Percentiles rank a stretch among this genome's conserved stretches.
Conservation (phyloP, 1,140 invertebrate genomes). For the Drosophila kikkawai region DNA sequence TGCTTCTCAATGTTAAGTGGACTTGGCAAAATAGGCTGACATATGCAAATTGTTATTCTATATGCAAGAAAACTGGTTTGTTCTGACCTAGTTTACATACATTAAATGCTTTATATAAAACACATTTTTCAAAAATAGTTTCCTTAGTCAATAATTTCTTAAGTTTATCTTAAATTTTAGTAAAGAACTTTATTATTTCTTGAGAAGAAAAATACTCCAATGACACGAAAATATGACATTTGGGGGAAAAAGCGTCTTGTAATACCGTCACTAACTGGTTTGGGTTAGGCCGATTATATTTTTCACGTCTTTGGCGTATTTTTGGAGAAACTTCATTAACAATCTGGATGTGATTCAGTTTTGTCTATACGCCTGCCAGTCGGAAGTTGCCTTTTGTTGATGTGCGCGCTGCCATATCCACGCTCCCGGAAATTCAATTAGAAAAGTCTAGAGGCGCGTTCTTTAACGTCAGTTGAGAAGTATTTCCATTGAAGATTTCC, state of each 20-base stretch:
- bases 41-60: not conserved
- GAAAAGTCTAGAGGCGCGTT: conserved; percentile 40
- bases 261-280: conserved; percentile 29
- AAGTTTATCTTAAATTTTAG: not conserved
- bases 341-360: conserved; percentile 43
- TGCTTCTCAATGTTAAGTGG: not conserved
- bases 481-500: conserved; percentile 40
- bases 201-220: not conserved
- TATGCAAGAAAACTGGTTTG: not conserved
- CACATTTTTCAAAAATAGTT: not conserved
- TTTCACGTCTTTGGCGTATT: conserved; percentile 21
- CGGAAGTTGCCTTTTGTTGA: conserved; percentile 36
- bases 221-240: conserved; percentile 14
- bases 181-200: not conserved
- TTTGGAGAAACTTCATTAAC: conserved; percentile 47
- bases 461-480: conserved; percentile 21
- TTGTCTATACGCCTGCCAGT: conserved; percentile 36
- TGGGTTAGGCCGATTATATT: conserved; percentile 28
- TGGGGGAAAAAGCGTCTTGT: not conserved
- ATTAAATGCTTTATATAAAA: not conserved
- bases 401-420: conserved; percentile 7
- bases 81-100: not conserved
- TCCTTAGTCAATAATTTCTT: too few relatives aligned
- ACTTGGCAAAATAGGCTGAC: not conserved
- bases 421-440: conserved; percentile 55